phyloP scores from a whole-genome alignment of 2,113 vertebrate genomes.

The Pteronura brasiliensis region DNA sequence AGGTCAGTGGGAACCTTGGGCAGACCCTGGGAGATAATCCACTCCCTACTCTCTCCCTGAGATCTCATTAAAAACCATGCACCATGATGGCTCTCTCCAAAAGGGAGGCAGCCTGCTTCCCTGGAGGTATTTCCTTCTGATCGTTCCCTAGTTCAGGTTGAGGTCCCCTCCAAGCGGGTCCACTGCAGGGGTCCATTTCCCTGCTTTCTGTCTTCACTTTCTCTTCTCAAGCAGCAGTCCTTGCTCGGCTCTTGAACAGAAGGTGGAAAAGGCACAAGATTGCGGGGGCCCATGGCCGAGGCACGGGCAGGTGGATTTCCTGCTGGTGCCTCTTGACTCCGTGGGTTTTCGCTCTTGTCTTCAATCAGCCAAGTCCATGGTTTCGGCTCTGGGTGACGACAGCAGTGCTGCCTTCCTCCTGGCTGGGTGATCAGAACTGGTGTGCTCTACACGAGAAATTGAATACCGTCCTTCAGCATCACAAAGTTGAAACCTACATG shows the following conservation, averaged over 20 bases:
- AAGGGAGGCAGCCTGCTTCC: neutral
- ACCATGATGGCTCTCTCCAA: neutral
- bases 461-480: neutral
- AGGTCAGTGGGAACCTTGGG: neutral
- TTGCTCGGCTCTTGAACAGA: neutral
- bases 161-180: neutral
- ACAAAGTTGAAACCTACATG: neutral
- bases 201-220: neutral
- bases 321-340: neutral
- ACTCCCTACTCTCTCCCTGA: neutral
- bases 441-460: neutral
- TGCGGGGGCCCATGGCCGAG: accelerated
- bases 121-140: neutral
- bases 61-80: neutral
- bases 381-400: neutral
- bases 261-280: neutral
- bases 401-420: neutral
- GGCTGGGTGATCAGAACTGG: neutral
- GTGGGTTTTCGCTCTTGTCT: neutral
- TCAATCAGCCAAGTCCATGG: neutral
- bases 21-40: neutral
- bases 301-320: neutral
- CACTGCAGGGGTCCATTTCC: neutral
- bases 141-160: neutral
- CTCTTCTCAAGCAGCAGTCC: neutral